phyloP scores from a whole-genome alignment of 2,113 vertebrate species.

The Tragulus kanchil region DNA sequence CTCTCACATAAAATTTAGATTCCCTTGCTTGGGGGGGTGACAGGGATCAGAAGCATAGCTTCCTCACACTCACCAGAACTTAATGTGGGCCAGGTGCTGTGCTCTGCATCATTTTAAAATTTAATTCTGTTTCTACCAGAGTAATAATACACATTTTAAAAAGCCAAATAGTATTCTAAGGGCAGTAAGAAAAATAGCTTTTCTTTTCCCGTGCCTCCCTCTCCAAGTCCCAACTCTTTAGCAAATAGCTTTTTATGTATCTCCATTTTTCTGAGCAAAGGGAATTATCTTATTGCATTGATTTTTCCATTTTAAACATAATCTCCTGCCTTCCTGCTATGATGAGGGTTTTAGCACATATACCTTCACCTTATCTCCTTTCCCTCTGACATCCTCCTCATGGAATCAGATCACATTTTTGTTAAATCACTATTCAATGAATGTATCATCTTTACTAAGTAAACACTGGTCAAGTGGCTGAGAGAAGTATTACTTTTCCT shows the following conservation, averaged over 20 bases:
- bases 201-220: not conserved
- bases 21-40: too few species aligned
- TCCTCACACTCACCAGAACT: not conserved
- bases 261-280: not conserved
- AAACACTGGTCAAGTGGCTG: not conserved
- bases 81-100: not conserved
- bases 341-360: not conserved
- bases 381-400: not conserved
- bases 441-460: constrained; percentile 10
- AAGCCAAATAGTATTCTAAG: not conserved
- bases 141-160: not conserved
- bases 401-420: not conserved
- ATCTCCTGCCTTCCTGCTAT: not conserved
- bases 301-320: constrained; percentile 8
- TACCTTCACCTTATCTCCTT: not conserved
- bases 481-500: not conserved
- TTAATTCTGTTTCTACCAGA: not conserved
- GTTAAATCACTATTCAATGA: not conserved
- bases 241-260: not conserved
- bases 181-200: not conserved
- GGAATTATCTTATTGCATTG: not conserved
- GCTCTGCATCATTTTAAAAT: not conserved
- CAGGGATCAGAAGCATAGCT: too few species aligned
- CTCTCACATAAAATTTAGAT: too few species aligned
- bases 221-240: not conserved